Evolutionary conservation across 1,140 invertebrate species (phyloP).

Genomic region (Microvelia longipes): DNA sequence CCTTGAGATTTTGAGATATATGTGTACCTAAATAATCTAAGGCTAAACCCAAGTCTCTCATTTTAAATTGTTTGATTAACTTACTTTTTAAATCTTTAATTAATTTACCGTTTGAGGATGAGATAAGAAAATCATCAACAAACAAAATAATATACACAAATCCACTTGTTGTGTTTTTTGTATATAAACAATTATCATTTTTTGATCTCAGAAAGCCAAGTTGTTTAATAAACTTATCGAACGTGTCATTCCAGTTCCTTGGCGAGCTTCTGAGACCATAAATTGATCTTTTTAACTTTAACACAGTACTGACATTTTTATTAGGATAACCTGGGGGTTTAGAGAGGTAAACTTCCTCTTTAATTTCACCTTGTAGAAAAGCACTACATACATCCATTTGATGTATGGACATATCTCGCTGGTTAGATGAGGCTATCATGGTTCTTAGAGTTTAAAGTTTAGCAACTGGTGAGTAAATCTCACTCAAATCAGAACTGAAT

Average conservation of each 20-base stretch:
- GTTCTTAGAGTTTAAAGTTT: not conserved
- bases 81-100: not conserved
- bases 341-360: not conserved
- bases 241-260: not conserved
- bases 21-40: not conserved
- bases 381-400: not conserved
- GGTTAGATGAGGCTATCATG: not conserved
- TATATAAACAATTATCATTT: not conserved
- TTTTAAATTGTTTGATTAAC: not conserved
- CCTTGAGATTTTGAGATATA: not conserved
- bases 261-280: not conserved
- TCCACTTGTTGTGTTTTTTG: not conserved
- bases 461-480: not conserved
- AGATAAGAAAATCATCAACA: not conserved
- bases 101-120: not conserved
- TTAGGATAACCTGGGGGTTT: not conserved
- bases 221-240: not conserved
- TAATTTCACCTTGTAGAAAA: not conserved
- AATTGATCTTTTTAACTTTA: not conserved
- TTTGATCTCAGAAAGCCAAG: not conserved
- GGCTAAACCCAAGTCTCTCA: not conserved
- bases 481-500: not conserved
- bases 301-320: not conserved
- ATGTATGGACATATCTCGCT: not conserved
- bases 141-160: not conserved